These are phyloP conservation scores for Eospalax fontanierii DNA, from an alignment of 2,797 vertebrate genomes.

Conservation along the genomic window DNA sequence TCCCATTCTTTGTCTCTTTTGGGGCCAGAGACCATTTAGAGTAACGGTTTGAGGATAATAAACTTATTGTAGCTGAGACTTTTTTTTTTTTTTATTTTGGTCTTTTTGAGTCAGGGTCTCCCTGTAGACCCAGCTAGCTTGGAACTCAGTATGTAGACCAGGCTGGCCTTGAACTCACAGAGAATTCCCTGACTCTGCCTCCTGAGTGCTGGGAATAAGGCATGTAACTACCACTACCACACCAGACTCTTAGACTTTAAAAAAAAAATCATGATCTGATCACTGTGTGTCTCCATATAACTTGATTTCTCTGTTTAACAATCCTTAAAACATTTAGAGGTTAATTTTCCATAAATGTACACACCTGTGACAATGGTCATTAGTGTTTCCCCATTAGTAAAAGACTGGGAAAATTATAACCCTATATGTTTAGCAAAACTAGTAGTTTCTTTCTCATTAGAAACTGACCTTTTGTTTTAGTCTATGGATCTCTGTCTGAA, in stretches of 20 bases:
- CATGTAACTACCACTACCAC: no score
- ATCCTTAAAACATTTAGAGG: not conserved
- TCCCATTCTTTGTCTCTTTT: not conserved
- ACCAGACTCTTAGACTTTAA: no score
- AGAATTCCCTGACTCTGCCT: no score
- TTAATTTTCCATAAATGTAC: not conserved
- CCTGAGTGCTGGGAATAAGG: no score
- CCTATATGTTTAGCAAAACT: not conserved
- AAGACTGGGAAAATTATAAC: not conserved
- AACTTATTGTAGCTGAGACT: not conserved
- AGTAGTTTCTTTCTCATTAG: not conserved
- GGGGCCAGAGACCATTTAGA: not conserved
- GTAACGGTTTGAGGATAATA: not conserved
- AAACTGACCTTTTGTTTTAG: not conserved
- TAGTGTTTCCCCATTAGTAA: not conserved
- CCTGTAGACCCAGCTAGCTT: no score
- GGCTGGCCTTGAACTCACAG: no score
- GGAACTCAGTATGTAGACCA: no score
- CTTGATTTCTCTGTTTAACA: not conserved
- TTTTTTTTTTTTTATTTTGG: no score
- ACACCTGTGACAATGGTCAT: not conserved
- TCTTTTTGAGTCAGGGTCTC: no score
- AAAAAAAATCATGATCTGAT: not conserved
- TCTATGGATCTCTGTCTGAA: not conserved
- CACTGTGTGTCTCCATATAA: accelerated